These are phyloP conservation scores for Chrysomela aeneicollis DNA, from an alignment of 2,888 invertebrate species.

Conservation along the genomic window DNA sequence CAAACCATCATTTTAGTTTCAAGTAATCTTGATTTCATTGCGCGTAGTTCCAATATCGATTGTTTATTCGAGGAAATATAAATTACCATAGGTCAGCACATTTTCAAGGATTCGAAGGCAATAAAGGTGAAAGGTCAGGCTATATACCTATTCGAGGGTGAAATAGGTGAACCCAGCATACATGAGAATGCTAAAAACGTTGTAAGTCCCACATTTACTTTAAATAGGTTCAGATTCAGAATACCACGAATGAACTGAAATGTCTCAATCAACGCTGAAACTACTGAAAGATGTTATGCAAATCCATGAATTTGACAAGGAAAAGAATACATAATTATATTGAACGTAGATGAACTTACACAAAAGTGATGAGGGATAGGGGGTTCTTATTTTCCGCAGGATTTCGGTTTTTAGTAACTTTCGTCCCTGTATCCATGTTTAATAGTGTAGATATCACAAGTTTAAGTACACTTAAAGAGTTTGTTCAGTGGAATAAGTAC, in stretches of 20 bases:
- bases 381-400: conserved; percentile 45
- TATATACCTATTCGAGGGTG: no score
- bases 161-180: no score
- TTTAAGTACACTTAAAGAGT: conserved; percentile 36
- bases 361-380: conserved; percentile 43
- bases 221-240: no score
- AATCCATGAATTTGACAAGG: not conserved
- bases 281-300: not conserved
- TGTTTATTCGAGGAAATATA: not conserved
- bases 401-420: conserved; percentile 42
- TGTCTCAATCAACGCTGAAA: no score
- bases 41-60: not conserved
- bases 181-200: no score
- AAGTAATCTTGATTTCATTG: not conserved
- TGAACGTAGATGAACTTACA: conserved; percentile 43
- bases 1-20: no score
- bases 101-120: no score
- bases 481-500: conserved; percentile 13
- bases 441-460: conserved; percentile 29
- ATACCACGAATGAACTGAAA: no score
- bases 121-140: no score
- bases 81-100: no score
- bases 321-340: no score
- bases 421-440: conserved; percentile 40
- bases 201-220: no score